Evolutionary conservation across 35 echinoderm and acorn worm species (phyloP).

Genomic region (Lytechinus variegatus): DNA sequence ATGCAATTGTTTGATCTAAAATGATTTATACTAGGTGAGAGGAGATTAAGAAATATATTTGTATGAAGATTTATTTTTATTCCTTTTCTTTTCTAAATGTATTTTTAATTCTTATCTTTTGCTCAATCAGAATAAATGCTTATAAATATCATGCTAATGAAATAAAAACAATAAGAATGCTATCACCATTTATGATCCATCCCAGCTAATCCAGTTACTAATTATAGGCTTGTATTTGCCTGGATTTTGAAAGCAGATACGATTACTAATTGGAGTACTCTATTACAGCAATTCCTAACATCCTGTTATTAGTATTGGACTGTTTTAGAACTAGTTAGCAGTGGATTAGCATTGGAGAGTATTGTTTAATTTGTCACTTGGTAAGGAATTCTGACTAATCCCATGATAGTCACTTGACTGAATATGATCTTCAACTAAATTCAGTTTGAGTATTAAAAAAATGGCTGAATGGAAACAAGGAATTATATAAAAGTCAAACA

Average conservation of each 20-base stretch:
- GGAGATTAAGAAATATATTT: no score
- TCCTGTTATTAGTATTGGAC: not conserved
- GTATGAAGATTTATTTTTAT: no score
- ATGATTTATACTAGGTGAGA: no score
- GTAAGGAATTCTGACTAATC: not conserved
- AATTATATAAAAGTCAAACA: not conserved
- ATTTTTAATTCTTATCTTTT: not conserved
- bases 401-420: not conserved
- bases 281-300: not conserved
- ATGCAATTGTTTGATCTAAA: no score
- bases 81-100: not conserved
- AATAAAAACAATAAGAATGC: not conserved
- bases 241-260: not conserved
- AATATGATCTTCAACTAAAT: not conserved
- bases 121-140: not conserved
- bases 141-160: not conserved
- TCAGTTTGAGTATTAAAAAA: not conserved
- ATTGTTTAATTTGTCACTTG: not conserved
- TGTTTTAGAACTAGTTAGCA: not conserved
- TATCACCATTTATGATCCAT: not conserved
- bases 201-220: not conserved
- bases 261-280: not conserved
- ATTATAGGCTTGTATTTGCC: not conserved
- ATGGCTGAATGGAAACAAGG: not conserved
- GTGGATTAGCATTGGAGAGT: not conserved